These are phyloP conservation scores for Emydura subglobosa DNA, from an alignment of 2,113 vertebrate species.

Conservation along the genomic window DNA sequence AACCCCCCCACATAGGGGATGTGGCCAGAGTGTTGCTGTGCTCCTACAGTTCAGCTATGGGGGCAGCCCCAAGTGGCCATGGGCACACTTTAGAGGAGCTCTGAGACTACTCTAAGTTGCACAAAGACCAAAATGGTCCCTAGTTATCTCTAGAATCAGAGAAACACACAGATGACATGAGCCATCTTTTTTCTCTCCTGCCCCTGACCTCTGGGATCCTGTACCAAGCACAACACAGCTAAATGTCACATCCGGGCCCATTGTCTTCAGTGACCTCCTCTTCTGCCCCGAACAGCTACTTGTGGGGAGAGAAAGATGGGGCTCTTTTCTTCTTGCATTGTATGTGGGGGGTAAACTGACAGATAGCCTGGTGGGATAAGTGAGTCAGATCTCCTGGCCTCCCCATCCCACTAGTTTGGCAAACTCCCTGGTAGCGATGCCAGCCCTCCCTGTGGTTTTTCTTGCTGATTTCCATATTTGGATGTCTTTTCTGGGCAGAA, in stretches of 20 bases:
- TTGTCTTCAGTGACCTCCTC: background rate
- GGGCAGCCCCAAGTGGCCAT: background rate
- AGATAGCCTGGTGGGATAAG: background rate
- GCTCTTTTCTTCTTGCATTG: background rate
- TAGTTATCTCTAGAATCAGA: no score
- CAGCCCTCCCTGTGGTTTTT: background rate
- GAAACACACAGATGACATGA: background rate
- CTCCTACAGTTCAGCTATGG: background rate
- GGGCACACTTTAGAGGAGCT: background rate
- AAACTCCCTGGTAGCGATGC: background rate
- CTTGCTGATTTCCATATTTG: background rate
- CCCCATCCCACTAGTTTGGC: background rate
- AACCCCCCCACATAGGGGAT: background rate
- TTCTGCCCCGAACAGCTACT: background rate
- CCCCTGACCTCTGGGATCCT: background rate
- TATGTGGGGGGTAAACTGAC: accelerated
- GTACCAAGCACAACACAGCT: background rate
- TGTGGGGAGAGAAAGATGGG: background rate
- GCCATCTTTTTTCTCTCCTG: background rate
- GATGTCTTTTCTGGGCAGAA: background rate
- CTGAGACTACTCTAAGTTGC: background rate
- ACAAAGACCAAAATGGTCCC: background rate
- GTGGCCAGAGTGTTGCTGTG: background rate
- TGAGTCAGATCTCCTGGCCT: background rate
- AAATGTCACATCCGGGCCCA: background rate